Percentiles rank a stretch among this genome's conserved stretches.
Conservation (phyloP, 2,888 invertebrate species). For the Volucella inflata region DNA sequence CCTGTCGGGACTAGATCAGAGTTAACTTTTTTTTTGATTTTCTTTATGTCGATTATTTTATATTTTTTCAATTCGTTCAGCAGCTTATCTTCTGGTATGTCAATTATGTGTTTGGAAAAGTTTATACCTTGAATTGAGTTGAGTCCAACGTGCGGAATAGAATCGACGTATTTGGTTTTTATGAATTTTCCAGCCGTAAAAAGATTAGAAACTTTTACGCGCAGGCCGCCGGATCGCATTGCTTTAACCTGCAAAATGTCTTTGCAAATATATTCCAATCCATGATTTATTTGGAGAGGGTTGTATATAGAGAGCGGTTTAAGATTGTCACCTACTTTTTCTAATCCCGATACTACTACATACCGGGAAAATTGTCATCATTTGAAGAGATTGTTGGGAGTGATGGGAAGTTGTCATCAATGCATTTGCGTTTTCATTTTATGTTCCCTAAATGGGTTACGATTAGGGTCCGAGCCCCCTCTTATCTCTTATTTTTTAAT, state of each 20-base stretch:
- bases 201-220: slow-evolving; percentile 3
- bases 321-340: neutral
- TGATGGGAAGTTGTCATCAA: too few species aligned
- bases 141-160: neutral
- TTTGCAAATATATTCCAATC: slow-evolving; percentile 14
- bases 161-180: neutral
- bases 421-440: slow-evolving; percentile 1
- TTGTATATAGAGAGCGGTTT: neutral
- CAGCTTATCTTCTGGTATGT: slow-evolving; percentile 4
- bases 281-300: slow-evolving; percentile 12
- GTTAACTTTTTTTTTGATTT: too few species aligned
- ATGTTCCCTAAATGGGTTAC: too few species aligned
- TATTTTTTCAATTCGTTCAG: neutral
- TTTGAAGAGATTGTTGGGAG: too few species aligned
- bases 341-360: neutral
- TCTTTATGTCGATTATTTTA: too few species aligned
- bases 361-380: slow-evolving; percentile 8
- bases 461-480: too few species aligned
- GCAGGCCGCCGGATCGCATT: slow-evolving; percentile 6
- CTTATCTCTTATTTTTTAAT: too few species aligned
- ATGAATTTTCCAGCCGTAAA: neutral
- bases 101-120: slow-evolving; percentile 1
- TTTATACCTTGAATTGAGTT: slow-evolving; percentile 23
- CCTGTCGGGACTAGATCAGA: too few species aligned
- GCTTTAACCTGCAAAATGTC: slow-evolving; percentile 7